Conservation (phyloP, 2,113 vertebrate species). For the Chionodraco myersi region DNA sequence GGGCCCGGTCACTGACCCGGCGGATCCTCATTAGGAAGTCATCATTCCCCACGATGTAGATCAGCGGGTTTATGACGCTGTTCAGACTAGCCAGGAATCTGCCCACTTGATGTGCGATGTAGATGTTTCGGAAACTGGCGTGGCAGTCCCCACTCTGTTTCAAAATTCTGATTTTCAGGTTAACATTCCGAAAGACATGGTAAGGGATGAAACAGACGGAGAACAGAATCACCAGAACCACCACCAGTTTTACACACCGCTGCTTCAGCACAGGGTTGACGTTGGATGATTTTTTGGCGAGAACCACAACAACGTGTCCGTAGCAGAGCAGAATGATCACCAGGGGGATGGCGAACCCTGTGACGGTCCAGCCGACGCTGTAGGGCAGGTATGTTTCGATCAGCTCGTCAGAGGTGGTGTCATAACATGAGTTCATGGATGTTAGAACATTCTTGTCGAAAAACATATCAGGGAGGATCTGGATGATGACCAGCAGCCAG, state of each 20-base stretch:
- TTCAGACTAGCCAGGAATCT: conserved; percentile 85
- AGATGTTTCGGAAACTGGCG: conserved; percentile 65
- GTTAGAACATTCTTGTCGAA: conserved; percentile 70
- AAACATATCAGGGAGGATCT: conserved; percentile 81
- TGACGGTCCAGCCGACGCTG: conserved; percentile 73
- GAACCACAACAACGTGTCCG: conserved; percentile 81
- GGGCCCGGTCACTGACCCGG: not conserved
- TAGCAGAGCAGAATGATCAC: conserved; percentile 83
- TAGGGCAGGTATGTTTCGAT: conserved; percentile 74
- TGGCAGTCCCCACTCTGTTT: conserved; percentile 70
- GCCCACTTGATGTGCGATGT: conserved; percentile 86
- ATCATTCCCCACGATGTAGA: conserved; percentile 83
- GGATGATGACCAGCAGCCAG: conserved; percentile 82
- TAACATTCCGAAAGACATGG: conserved; percentile 85
- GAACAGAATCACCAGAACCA: conserved; percentile 83
- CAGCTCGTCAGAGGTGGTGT: conserved; percentile 69
- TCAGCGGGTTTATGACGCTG: conserved; percentile 86
- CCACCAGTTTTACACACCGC: conserved; percentile 81
- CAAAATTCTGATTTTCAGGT: conserved; percentile 78
- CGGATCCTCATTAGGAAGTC: conserved; percentile 69
- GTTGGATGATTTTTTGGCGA: conserved; percentile 67
- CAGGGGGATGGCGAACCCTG: conserved; percentile 83
- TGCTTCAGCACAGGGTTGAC: conserved; percentile 77
- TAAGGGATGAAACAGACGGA: conserved; percentile 88
- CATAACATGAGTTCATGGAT: conserved; percentile 55